Percentiles rank a stretch among this genome's conserved stretches.
Evolutionary conservation across 2,113 vertebrate genomes (phyloP).

Genomic region (Corythoichthys haematopterus): DNA sequence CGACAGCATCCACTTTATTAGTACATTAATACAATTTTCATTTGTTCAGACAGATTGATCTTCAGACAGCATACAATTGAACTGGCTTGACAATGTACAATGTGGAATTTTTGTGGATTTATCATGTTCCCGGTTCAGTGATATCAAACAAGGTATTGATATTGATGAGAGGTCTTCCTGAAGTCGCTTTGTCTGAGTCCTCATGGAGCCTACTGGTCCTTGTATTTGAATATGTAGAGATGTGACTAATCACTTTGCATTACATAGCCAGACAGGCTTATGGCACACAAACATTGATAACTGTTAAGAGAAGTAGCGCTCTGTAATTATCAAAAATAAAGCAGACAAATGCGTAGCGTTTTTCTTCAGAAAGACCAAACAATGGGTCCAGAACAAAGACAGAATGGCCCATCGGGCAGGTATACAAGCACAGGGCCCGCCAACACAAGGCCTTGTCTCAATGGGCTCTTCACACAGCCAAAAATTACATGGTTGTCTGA

Average conservation of each 20-base stretch:
- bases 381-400: slow-evolving; percentile 52
- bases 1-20: too few species aligned
- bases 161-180: slow-evolving; percentile 12
- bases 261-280: slow-evolving; percentile 41
- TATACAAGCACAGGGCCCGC: slow-evolving; percentile 28
- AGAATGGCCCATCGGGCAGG: slow-evolving; percentile 40
- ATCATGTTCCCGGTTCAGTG: neutral
- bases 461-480: slow-evolving; percentile 40
- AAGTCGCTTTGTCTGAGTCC: slow-evolving; percentile 1
- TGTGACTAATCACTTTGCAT: slow-evolving; percentile 55
- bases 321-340: slow-evolving; percentile 67
- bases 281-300: slow-evolving; percentile 46
- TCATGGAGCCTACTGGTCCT: slow-evolving; percentile 1
- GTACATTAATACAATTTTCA: too few species aligned
- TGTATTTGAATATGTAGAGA: slow-evolving; percentile 33
- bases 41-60: too few species aligned
- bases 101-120: neutral
- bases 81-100: too few species aligned
- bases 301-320: slow-evolving; percentile 49
- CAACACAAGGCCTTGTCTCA: slow-evolving; percentile 41
- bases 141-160: slow-evolving; percentile 7
- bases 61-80: too few species aligned
- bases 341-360: slow-evolving; percentile 57
- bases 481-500: slow-evolving; percentile 61
- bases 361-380: slow-evolving; percentile 41